Conservation (phyloP, 2,888 invertebrate genomes). For the Laspeyria flexula region DNA sequence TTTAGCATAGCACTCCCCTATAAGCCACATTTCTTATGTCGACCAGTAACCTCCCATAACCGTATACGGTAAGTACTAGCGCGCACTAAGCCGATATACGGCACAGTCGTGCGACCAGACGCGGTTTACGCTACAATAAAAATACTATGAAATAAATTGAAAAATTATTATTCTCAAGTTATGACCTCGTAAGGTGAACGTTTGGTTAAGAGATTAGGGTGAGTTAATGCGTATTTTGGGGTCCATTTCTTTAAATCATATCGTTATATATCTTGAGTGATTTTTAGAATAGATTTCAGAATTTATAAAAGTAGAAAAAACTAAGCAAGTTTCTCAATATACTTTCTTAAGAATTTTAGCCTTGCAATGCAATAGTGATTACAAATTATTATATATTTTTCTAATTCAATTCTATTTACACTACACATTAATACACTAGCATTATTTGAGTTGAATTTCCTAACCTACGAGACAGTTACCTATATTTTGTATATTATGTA, state of each 20-base stretch:
- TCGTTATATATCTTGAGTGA: neutral
- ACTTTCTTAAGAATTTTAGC: too few relatives aligned
- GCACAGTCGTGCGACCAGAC: constrained; percentile 12
- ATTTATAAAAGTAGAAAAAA: neutral
- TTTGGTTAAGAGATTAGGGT: constrained; percentile 25
- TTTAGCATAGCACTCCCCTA: constrained; percentile 19
- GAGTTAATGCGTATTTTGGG: constrained; percentile 16
- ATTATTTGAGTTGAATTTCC: too few relatives aligned
- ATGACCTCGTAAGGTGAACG: constrained; percentile 40
- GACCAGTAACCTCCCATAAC: constrained; percentile 8
- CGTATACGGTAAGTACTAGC: constrained; percentile 6
- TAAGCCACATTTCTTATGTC: constrained; percentile 14
- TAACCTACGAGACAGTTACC: too few relatives aligned
- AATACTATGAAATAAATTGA: constrained; percentile 50
- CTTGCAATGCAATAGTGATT: too few relatives aligned
- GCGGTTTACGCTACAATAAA: constrained; percentile 39
- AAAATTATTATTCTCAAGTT: constrained; percentile 40
- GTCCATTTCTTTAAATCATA: neutral
- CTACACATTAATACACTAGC: too few relatives aligned
- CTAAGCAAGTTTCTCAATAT: too few relatives aligned
- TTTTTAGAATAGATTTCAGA: neutral
- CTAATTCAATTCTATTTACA: too few relatives aligned
- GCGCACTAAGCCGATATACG: constrained; percentile 1
- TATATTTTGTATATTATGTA: too few relatives aligned
- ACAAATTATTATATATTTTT: too few relatives aligned